Conservation (phyloP, 2,113 vertebrate genomes). For the Bujurquina vittata region DNA sequence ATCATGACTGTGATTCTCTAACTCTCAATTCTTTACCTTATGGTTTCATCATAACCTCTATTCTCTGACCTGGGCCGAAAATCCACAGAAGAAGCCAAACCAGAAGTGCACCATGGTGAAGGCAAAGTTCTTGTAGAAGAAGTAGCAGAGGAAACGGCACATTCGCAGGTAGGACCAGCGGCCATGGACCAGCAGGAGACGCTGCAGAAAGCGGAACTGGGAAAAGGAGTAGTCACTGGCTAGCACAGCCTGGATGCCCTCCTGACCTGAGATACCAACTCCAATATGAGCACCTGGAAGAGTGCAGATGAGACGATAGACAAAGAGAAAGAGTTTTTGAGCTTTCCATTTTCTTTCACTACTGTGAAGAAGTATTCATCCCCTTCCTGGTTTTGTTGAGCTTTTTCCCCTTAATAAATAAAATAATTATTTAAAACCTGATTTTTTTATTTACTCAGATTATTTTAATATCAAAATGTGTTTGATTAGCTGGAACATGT, state of each 20-base stretch:
- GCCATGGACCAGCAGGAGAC: conserved; percentile 93
- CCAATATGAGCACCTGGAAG: conserved; percentile 90
- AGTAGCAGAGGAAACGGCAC: conserved; percentile 98
- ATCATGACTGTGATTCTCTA: neutral
- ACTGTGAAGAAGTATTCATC: neutral
- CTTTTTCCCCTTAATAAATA: no score
- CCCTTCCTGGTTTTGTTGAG: fast-evolving
- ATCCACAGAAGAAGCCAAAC: conserved; percentile 97
- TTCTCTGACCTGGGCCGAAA: conserved; percentile 90
- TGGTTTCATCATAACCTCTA: neutral
- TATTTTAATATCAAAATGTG: no score
- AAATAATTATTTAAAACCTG: no score
- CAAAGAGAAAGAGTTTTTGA: neutral
- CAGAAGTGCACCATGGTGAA: conserved; percentile 99
- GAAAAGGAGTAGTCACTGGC: conserved; percentile 95
- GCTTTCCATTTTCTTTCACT: neutral
- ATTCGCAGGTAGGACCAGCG: conserved; percentile 97
- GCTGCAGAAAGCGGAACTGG: conserved; percentile 95
- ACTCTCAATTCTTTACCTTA: neutral
- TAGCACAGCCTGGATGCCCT: conserved; percentile 94
- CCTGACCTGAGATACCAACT: conserved; percentile 95
- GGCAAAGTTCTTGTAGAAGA: conserved; percentile 99
- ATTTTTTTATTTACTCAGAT: no score
- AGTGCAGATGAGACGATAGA: neutral
- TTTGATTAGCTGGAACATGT: no score